These are phyloP conservation scores for Daboia siamensis DNA, from an alignment of 2,113 vertebrate genomes.

Conservation along the genomic window DNA sequence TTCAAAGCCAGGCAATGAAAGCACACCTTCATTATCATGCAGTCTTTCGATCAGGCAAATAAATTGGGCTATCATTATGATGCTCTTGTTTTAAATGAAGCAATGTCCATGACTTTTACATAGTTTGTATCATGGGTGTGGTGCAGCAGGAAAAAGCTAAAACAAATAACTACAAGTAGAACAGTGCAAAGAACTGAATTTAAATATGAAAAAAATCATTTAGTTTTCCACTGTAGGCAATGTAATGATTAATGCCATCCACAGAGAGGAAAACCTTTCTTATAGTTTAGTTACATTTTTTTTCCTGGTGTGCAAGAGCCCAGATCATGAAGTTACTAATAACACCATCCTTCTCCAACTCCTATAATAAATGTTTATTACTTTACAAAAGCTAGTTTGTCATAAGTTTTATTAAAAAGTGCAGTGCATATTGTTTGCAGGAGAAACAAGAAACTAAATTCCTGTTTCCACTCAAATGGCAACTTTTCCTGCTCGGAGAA, in stretches of 20 bases:
- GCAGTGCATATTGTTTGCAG: background rate
- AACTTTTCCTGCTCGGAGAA: background rate
- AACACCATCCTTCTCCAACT: background rate
- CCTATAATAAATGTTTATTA: background rate
- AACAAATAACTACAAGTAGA: background rate
- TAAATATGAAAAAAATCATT: background rate
- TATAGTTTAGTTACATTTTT: background rate
- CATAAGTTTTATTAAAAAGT: background rate
- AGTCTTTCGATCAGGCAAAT: conserved; percentile 29
- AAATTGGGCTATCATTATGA: background rate
- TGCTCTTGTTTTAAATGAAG: background rate
- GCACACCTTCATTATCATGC: conserved; percentile 38
- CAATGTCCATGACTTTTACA: background rate
- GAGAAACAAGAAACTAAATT: background rate
- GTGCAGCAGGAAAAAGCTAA: background rate
- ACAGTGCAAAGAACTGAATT: conserved; percentile 4
- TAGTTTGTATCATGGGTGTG: background rate
- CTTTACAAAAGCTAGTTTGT: background rate
- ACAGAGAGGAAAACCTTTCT: background rate
- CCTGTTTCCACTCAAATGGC: background rate
- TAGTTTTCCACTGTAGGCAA: background rate
- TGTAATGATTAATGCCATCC: fast-evolving
- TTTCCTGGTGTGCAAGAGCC: background rate
- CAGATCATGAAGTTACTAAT: too few relatives aligned
- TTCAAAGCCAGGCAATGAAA: conserved; percentile 39